These are phyloP conservation scores for Allobates femoralis DNA, from an alignment of 2,797 vertebrate species.

Conservation along the genomic window DNA sequence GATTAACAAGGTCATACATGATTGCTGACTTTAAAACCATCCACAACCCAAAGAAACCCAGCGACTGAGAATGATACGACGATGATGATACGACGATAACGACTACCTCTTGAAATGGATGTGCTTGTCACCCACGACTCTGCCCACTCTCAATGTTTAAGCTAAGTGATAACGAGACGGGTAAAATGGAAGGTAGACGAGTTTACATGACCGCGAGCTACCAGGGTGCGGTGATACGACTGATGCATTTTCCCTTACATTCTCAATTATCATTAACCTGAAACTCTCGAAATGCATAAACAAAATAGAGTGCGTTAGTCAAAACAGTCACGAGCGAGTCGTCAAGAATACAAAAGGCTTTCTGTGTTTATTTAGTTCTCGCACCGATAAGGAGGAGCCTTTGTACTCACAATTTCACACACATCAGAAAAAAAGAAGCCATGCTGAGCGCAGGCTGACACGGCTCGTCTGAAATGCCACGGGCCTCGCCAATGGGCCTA, in stretches of 20 bases:
- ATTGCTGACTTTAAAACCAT: neutral
- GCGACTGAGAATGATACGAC: neutral
- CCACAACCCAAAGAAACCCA: neutral
- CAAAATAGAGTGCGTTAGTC: constrained; percentile 31
- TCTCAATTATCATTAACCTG: constrained; percentile 20
- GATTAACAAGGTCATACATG: too few relatives aligned
- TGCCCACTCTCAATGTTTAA: constrained; percentile 59
- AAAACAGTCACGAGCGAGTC: constrained; percentile 80
- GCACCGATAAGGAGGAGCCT: constrained; percentile 84
- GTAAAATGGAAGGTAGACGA: constrained; percentile 22
- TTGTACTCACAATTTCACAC: constrained; percentile 68
- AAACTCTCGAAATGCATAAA: constrained; percentile 47
- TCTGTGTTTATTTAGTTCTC: constrained; percentile 81
- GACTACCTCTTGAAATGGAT: neutral
- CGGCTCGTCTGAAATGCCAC: constrained; percentile 55
- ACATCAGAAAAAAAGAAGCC: constrained; percentile 64
- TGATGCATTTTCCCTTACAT: neutral
- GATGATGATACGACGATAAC: too few relatives aligned
- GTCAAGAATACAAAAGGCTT: constrained; percentile 82
- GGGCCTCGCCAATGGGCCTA: constrained; percentile 67
- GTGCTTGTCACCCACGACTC: constrained; percentile 49
- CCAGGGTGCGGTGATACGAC: neutral
- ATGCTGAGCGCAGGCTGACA: constrained; percentile 61
- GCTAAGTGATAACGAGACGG: constrained; percentile 68
- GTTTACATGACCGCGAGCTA: neutral